Base-by-base conservation (phyloP, 35 echinoderm and acorn worm genomes). In the Anneissia japonica region DNA sequence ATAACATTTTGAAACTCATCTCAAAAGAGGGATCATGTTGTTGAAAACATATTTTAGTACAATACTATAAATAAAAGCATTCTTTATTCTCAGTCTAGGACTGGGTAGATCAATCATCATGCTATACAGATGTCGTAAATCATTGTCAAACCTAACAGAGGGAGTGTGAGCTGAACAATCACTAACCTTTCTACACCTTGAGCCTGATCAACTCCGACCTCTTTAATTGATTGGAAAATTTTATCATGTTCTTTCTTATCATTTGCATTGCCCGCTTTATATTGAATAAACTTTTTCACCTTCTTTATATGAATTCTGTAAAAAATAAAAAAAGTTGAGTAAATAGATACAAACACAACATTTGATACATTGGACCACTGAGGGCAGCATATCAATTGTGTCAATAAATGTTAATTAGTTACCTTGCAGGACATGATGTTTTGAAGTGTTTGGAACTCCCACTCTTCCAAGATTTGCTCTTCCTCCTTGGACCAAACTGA, bases 251-350 rank as follows among this genome's bases (percentile, higher is more conserved):
- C 36, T 41, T 75, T 81, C 35, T 76, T 84, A 1, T 84, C 29
- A 39, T 73, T 75, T 75, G 46, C 84, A 81, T 83, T 90, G 40
- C 64, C 77, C 0, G 34, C 39, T 43, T 86, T 77, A 10, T 38
- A 41, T 31, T 84, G 35, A 0, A 75, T 81, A 72, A 84, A 90
- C 75, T 90, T 90, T 11, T 46, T 73, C 56, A 90, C 88, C 46
- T 90, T 90, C 81, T 90, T 90, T 16, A 90, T 77, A 43, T 90
- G 84, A 31, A 90, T 90, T 77, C 88, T 90, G 72, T n/a, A 64
- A 72, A 74, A 4, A 28, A 30, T 36, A 46, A 33, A 14, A 36
- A 31, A 84, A 64, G 43, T 6, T 32, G 31, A 64, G n/a, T 36
- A n/a, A n/a, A n/a, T n/a, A n/a, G 11, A 35, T 3, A 77, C 11